Percentiles rank a stretch among this genome's conserved stretches.
These are phyloP conservation scores for Ariolimax columbianus DNA, from an alignment of 2,888 invertebrate species.

Conservation along the genomic window DNA sequence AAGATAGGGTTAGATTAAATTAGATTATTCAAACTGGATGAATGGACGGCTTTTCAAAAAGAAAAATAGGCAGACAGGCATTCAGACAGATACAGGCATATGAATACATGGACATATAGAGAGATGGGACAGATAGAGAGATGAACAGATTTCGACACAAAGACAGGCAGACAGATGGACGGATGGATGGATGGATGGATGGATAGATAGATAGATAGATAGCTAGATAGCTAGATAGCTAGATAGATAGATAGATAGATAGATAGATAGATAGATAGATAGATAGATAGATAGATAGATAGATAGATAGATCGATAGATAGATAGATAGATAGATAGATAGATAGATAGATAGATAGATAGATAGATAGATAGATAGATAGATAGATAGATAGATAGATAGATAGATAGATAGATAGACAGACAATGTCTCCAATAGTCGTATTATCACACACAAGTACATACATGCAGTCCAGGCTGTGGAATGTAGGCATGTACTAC, in stretches of 20 bases:
- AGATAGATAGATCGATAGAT: not conserved
- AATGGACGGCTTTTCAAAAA: not conserved
- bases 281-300: not conserved
- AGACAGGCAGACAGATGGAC: not conserved
- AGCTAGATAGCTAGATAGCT: not conserved
- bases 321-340: not conserved
- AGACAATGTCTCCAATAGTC: too few species aligned
- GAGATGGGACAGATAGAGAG: not conserved
- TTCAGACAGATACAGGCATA: not conserved
- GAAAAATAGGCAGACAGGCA: not conserved
- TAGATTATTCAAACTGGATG: too few species aligned
- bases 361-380: not conserved
- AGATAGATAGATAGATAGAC: too few species aligned
- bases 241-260: not conserved
- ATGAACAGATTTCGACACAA: not conserved
- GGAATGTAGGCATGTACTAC: too few species aligned
- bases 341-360: not conserved
- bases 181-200: too few species aligned
- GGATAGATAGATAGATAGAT: not conserved
- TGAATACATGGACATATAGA: not conserved
- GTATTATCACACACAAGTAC: too few species aligned
- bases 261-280: constrained; percentile 2
- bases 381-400: not conserved
- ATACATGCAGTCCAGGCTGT: too few species aligned
- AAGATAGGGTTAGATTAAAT: too few species aligned